Evolutionary conservation across 2,113 vertebrate genomes (phyloP), one percentile per base, ranked within the genome.

Genomic region (Ardeotis arabs): DNA sequence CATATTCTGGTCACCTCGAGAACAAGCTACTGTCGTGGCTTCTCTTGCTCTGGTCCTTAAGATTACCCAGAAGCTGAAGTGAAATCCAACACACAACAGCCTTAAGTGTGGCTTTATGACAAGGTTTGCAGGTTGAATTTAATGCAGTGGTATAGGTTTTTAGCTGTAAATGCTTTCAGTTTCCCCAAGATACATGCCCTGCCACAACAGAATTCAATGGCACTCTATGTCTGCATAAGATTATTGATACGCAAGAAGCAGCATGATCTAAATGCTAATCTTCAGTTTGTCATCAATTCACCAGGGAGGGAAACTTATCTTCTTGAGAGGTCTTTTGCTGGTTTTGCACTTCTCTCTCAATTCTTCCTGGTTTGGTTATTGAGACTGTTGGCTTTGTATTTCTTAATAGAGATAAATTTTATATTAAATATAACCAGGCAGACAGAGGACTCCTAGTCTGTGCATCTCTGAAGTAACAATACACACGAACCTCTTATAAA

Each of bases 1-100:
- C 96, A 91, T 94, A 82, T 29, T 93, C 77, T 91, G 95, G 78
- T 87, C 94, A 85, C 74, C 81, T 90, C 74, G 87, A 73, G 77
- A 91, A 50, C 59, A 63, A 59, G 59, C 59, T 85, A 49, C 19
- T 44, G 9, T 41, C 7, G 4, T 50, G 50, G 66, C 58, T 92
- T 84, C 50, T 11, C 77, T 91, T 62, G 66, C n/a, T 84, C 6
- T 5, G 21, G 10, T 93, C 55, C 47, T 86, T 56, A 53, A 63
- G 29, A 44, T 59, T 35, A 74, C 64, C 67, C 64, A 68, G 93
- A 68, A 90, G 39, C 44, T 78, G 39, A 84, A 87, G 35, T 22
- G 62, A 87, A 90, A 84, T 87, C 27, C 39, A 87, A 15, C 24
- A 49, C 22, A 29, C 1, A 27, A 14, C 31, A 88, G 33, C 58